Base-by-base conservation (phyloP, 2,113 vertebrate genomes). In the western clawed frog (Xenopus tropicalis) region DNA sequence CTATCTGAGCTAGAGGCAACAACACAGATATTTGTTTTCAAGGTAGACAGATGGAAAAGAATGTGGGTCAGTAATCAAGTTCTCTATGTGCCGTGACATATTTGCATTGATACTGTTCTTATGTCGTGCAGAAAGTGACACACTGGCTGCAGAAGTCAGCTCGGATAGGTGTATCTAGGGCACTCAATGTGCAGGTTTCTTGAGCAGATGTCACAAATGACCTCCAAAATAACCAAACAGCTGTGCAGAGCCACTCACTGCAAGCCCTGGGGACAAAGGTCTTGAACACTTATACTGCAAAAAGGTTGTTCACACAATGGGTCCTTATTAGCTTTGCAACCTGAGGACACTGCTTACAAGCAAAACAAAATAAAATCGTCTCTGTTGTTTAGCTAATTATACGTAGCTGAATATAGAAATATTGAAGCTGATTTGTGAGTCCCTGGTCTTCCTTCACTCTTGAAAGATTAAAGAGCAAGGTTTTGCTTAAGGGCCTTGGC, bases 191-290 rank as follows among this genome's bases (percentile, higher is more conserved):
- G 64, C 80, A 79, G 72, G 77, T 83, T 83, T 81, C 46, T 48
- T 77, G 79, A 83, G 86, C 87, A 87, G 87, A 86, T 86, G 87
- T 84, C 86, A 24, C 79, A 72, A 70, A 80, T 83, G 80, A 79
- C 78, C 82, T 80, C 82, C 63, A 78, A 84, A 81, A 76, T 80
- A 80, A 69, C 11, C 58, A 67, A 82, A 83, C 84, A 85, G 82
- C 80, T 86, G 83, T 72, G 77, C 80, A 66, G 61, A 77, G 75
- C 79, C 79, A 77, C 80, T 86, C 77, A 80, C 70, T 78, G 81
- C 82, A 72, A 63, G 80, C 86, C 83, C 70, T 71, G 81, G 83
- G 83, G 83, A 84, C 61, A 82, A 77, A 76, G 83, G 78, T 77
- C 82, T 77, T 61, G 80, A 80, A 82, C 78, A 81, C 82, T 84